Conservation (phyloP, 2,888 invertebrate genomes). For the Chrysotoxum bicinctum region DNA sequence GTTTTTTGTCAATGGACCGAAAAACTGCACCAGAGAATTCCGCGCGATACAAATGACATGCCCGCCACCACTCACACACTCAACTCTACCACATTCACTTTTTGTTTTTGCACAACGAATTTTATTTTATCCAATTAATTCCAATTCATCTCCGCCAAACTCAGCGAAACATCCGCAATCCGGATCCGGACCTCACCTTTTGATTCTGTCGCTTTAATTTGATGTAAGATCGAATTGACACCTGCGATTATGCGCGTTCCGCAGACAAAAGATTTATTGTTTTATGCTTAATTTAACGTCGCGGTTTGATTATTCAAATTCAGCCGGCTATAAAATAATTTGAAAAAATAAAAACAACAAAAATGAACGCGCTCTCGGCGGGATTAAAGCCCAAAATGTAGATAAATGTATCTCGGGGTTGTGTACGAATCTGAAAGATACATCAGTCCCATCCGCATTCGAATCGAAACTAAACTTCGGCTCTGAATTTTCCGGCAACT, state of each 20-base stretch:
- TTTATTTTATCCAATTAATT: conserved; percentile 13
- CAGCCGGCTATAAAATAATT: neutral
- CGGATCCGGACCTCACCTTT: neutral
- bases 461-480: conserved; percentile 60
- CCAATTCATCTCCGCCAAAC: conserved; percentile 1
- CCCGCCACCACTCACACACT: neutral
- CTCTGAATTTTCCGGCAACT: conserved; percentile 64
- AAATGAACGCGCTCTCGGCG: neutral
- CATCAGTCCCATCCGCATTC: conserved; percentile 54
- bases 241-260: conserved; percentile 11
- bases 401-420: neutral
- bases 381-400: neutral
- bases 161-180: neutral
- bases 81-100: conserved; percentile 5
- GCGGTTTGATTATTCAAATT: conserved; percentile 16
- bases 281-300: conserved; percentile 2
- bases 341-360: neutral
- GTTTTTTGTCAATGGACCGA: conserved; percentile 12
- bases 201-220: neutral
- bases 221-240: conserved; percentile 1
- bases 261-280: conserved; percentile 9
- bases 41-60: neutral
- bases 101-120: neutral
- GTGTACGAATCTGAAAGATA: conserved; percentile 16
- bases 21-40: neutral